Percentiles rank a stretch among this genome's conserved stretches.
Evolutionary conservation across 2,797 vertebrate genomes (phyloP).

Genomic region (Buceros bicornis): DNA sequence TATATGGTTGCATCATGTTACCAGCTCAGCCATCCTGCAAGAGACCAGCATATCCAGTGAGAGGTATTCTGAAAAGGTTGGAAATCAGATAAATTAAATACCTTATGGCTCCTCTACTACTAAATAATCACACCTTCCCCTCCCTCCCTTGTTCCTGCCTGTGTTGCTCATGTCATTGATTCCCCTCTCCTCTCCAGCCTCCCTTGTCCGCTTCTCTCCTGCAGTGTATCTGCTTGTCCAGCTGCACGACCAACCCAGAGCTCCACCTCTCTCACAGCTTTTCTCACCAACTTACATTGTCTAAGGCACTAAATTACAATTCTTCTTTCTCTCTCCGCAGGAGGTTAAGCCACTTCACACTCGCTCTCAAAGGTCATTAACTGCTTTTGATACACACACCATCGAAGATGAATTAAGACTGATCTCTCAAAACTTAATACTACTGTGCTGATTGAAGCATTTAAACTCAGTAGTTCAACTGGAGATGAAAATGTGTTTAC

Average conservation of each 20-base stretch:
- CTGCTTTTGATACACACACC: background rate
- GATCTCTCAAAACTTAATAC: background rate
- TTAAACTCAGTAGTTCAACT: background rate
- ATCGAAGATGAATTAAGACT: background rate
- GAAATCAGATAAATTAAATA: background rate
- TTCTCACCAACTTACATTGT: background rate
- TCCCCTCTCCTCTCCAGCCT: too few species aligned
- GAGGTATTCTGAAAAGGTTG: background rate
- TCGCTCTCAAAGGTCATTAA: background rate
- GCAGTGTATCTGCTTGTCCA: background rate
- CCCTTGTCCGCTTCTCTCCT: background rate
- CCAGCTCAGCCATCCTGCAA: background rate
- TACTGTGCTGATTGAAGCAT: background rate
- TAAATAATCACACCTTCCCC: background rate
- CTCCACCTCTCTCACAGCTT: background rate
- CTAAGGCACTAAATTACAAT: background rate
- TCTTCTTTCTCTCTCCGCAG: background rate
- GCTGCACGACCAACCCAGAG: accelerated
- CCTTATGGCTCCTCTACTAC: background rate
- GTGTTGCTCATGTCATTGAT: background rate
- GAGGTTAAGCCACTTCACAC: background rate
- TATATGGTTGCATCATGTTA: background rate
- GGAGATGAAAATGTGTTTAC: conserved; percentile 33
- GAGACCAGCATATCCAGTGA: background rate
- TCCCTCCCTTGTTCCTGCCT: background rate